Evolutionary conservation across 2,113 vertebrate species (phyloP).

Genomic region (Gymnogyps californianus): DNA sequence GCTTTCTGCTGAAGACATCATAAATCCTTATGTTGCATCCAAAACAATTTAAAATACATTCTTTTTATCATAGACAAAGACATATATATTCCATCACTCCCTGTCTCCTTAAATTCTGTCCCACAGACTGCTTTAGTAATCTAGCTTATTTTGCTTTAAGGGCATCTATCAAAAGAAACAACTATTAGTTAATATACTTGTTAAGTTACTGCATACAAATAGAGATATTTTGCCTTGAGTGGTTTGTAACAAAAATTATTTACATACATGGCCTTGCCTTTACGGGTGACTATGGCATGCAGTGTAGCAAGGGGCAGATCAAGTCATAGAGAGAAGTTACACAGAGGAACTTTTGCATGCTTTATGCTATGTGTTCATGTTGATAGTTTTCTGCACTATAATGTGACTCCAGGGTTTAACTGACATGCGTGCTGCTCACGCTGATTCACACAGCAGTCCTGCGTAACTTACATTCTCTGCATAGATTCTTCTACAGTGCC

Average conservation of each 20-base stretch:
- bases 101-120: neutral
- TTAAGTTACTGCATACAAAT: neutral
- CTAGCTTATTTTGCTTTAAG: neutral
- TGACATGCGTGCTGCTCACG: neutral
- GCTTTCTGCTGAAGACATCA: neutral
- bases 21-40: neutral
- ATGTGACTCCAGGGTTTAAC: rapidly evolving
- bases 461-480: neutral
- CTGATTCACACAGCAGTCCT: neutral
- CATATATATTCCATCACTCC: neutral
- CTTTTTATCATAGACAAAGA: neutral
- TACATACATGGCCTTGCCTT: neutral
- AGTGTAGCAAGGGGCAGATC: neutral
- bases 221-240: neutral
- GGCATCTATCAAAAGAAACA: neutral
- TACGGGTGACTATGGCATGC: neutral
- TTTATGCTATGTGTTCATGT: neutral
- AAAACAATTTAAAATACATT: neutral
- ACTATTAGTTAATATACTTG: neutral
- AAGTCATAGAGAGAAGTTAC: neutral
- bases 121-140: neutral
- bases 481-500: neutral
- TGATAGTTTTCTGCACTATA: neutral
- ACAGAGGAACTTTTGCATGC: neutral
- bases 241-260: neutral